Base-by-base conservation (phyloP, 2,113 vertebrate species). In the Nasalis larvatus region DNA sequence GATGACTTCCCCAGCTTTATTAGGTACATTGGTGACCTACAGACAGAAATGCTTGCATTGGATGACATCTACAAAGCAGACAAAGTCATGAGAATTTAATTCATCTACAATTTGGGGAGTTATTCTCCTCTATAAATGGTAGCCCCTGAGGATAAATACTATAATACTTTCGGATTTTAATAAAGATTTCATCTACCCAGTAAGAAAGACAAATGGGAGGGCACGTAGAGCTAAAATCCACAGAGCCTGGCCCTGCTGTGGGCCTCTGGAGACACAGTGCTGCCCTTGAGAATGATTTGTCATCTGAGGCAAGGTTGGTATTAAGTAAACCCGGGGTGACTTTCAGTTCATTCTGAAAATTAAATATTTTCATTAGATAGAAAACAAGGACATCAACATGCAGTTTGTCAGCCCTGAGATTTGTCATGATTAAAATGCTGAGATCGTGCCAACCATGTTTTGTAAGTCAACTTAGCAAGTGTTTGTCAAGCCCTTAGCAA, bases 311-410 rank as follows among this genome's bases (percentile, higher is more conserved):
- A 91, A 95, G 77, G 94, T 58, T 96, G 81, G n/a, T 93, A 84
- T 96, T 95, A 92, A 95, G 94, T 87, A 97, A 97, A 97, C 73
- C 76, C 52, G 54, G 87, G 96, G 87, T 95, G 93, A 97, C 95
- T 95, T 95, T 93, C 92, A 89, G 94, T 97, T 97, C 96, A 98
- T 97, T 97, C 91, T 94, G 90, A 96, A 97, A 98, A 97, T 97
- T 97, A 98, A 97, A 97, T 97, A 97, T 97, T 98, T 97, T 98
- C 96, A 96, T 97, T 98, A 96, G 94, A 87, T 66, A 85, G 92
- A 94, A 97, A 98, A 98, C 94, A 97, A 97, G 96, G 92, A 88
- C 94, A 73, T 90, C 89, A 96, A 74, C 81, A 86, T 96, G 89
- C 89, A 84, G 30, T 93, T 94, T 97, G 86, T 82, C 83, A 88